Percentiles rank a stretch among this genome's conserved stretches.
Evolutionary conservation across 2,888 invertebrate species (phyloP).

Genomic region (Eupithecia dodoneata): DNA sequence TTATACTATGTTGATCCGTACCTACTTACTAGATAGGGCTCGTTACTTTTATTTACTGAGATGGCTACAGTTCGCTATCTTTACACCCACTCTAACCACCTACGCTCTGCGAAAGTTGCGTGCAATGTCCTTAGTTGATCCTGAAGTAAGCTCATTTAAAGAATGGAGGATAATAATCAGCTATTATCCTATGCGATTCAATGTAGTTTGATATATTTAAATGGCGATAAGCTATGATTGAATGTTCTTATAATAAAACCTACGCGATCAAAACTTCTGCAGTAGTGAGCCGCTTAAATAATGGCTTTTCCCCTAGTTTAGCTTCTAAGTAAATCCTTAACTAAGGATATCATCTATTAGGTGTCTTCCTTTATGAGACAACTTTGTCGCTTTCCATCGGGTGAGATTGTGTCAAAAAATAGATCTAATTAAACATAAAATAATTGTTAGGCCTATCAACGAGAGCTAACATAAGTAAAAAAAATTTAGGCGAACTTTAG

Average conservation of each 20-base stretch:
- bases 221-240: not conserved
- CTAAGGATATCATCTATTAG: too few species aligned
- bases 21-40: conserved; percentile 2
- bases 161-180: not conserved
- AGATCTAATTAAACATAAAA: too few species aligned
- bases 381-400: too few species aligned
- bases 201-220: not conserved
- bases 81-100: conserved; percentile 29
- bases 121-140: conserved; percentile 13
- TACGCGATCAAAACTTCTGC: too few species aligned
- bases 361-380: too few species aligned
- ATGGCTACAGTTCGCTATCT: conserved; percentile 26
- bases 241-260: not conserved
- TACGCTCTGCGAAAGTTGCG: conserved; percentile 19
- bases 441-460: too few species aligned
- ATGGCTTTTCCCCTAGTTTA: too few species aligned
- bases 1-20: conserved; percentile 10
- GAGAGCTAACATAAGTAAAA: too few species aligned
- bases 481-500: not conserved
- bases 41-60: conserved; percentile 32
- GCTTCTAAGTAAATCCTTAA: too few species aligned
- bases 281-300: too few species aligned
- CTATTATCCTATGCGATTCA: not conserved
- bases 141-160: not conserved
- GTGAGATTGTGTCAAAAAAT: too few species aligned